Evolutionary conservation across 2,113 vertebrate genomes (phyloP).

Genomic region (Serranochromis macrocephalus): DNA sequence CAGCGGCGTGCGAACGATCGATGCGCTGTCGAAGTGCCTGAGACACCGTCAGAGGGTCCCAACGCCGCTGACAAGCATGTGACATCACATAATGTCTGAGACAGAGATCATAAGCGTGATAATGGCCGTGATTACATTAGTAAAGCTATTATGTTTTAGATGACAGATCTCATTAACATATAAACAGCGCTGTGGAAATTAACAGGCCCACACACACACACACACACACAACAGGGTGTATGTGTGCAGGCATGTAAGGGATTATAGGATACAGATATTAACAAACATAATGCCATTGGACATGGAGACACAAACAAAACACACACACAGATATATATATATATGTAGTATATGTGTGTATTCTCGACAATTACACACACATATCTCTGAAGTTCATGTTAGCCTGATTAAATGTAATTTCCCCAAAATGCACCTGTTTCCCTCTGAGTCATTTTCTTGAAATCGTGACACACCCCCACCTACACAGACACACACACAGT

Average conservation of each 20-base stretch:
- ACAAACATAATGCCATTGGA: conserved; percentile 15
- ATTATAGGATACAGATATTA: conserved; percentile 29
- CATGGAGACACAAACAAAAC: background rate
- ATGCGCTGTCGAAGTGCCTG: background rate
- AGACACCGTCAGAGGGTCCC: background rate
- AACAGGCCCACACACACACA: background rate
- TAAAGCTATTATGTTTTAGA: conserved; percentile 38
- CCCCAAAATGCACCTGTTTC: background rate
- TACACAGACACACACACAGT: background rate
- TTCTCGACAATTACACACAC: background rate
- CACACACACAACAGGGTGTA: background rate
- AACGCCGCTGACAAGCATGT: conserved; percentile 28
- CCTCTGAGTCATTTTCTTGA: conserved; percentile 29
- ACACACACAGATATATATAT: background rate
- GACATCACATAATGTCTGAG: conserved; percentile 39
- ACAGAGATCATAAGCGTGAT: conserved; percentile 49
- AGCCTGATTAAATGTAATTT: background rate
- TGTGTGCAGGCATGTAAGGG: background rate
- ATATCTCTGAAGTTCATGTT: background rate
- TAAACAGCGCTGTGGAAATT: conserved; percentile 39
- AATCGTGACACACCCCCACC: background rate
- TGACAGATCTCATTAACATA: conserved; percentile 59
- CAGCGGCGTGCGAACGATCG: background rate
- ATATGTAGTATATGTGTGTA: background rate
- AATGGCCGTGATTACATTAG: conserved; percentile 55